Conservation (phyloP, 2,797 vertebrate genomes). For the Tauraco hartlaubi region DNA sequence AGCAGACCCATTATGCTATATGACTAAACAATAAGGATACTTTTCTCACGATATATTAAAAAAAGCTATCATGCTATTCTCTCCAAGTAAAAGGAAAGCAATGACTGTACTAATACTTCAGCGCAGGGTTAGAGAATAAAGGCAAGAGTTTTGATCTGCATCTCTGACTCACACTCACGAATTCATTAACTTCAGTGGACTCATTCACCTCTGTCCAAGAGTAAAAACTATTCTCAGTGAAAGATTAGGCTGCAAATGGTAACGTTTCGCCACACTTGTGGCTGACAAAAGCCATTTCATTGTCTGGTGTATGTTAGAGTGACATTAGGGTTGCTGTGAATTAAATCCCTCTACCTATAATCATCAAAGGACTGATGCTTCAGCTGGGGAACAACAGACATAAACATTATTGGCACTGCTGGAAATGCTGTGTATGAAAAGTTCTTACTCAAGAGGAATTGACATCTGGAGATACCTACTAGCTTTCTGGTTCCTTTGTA, state of each 20-base stretch:
- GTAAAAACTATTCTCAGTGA: neutral
- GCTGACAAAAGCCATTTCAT: constrained; percentile 32
- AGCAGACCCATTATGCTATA: neutral
- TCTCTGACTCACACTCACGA: constrained; percentile 33
- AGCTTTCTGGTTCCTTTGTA: neutral
- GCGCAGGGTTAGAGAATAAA: neutral
- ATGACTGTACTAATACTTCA: constrained; percentile 16
- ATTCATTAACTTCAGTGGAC: constrained; percentile 39
- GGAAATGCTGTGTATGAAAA: neutral
- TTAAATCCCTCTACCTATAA: neutral
- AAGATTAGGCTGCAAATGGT: constrained; percentile 15
- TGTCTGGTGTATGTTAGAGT: constrained; percentile 13
- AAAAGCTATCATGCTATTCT: neutral
- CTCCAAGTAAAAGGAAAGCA: neutral
- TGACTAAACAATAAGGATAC: neutral
- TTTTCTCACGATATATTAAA: neutral
- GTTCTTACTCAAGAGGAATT: neutral
- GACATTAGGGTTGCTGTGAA: neutral
- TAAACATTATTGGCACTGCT: neutral
- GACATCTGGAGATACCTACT: neutral
- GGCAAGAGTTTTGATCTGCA: constrained; percentile 25
- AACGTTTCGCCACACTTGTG: constrained; percentile 6
- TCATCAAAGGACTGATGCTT: neutral
- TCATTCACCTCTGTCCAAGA: constrained; percentile 29
- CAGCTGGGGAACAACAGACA: neutral